Evolutionary conservation across 2,113 vertebrate genomes (phyloP).

Genomic region (Tringa solitaria): DNA sequence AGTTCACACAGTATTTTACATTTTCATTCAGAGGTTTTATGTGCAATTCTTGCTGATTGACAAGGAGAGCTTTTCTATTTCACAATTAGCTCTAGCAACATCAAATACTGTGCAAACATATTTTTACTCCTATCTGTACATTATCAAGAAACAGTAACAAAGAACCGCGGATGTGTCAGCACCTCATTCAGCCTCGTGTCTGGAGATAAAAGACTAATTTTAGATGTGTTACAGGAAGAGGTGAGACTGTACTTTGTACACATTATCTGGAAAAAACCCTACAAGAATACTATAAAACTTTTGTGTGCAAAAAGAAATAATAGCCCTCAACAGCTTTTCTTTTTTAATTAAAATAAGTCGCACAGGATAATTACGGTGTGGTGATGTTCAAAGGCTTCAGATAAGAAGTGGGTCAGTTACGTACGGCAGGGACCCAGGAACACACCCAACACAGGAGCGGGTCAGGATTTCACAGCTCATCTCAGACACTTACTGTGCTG

Average conservation of each 20-base stretch:
- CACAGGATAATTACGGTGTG: not conserved
- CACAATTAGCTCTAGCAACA: not conserved
- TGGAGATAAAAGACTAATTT: not conserved
- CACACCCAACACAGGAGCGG: not conserved
- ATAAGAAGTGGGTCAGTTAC: not conserved
- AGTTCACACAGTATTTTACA: not conserved
- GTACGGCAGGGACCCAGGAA: not conserved
- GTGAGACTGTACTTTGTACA: not conserved
- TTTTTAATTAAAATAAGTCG: not conserved
- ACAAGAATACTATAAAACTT: not conserved
- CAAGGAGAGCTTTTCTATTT: not conserved
- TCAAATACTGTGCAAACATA: not conserved
- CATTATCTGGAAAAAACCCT: not conserved
- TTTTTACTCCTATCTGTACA: not conserved
- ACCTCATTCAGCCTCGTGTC: not conserved
- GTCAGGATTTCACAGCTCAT: not conserved
- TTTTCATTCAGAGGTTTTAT: not conserved
- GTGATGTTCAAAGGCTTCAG: not conserved
- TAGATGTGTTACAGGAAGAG: not conserved
- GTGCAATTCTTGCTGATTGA: not conserved
- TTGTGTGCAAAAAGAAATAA: not conserved
- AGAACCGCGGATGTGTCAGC: not conserved
- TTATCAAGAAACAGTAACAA: not conserved
- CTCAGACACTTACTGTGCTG: constrained; percentile 56
- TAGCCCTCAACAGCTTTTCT: not conserved